Conservation (phyloP, 37 sponge, comb jelly and placozoan species). For the Ephydatia muelleri region DNA sequence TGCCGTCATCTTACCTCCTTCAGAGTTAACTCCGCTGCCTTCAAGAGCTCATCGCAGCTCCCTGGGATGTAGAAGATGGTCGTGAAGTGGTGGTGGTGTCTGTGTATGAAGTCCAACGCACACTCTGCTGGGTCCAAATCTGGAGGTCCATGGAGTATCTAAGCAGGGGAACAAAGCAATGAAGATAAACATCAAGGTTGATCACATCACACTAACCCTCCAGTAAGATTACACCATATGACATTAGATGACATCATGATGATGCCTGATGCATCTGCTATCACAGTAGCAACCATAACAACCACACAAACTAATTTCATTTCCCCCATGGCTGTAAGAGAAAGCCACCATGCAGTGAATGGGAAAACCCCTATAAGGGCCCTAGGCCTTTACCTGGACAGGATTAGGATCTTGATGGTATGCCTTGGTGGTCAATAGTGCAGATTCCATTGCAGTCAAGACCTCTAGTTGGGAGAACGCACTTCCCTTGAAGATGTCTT, state of each 20-base stretch:
- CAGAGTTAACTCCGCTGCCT: slow-evolving; percentile 27
- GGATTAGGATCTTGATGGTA: slow-evolving; percentile 6
- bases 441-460: slow-evolving; percentile 21
- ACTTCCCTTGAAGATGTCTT: background rate
- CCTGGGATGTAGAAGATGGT: slow-evolving; percentile 43
- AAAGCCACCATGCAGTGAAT: background rate
- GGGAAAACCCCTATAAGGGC: background rate
- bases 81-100: slow-evolving; percentile 22
- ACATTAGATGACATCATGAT: too few relatives aligned
- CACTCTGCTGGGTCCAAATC: slow-evolving; percentile 31
- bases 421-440: background rate
- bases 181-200: background rate
- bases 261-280: too few relatives aligned
- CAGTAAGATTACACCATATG: too few relatives aligned
- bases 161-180: background rate
- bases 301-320: too few relatives aligned
- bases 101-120: slow-evolving; percentile 44
- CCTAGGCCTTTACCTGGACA: slow-evolving; percentile 6
- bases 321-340: too few relatives aligned
- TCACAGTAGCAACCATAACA: too few relatives aligned
- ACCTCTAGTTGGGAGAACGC: slow-evolving; percentile 41
- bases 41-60: slow-evolving; percentile 20
- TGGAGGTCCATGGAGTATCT: slow-evolving; percentile 47
- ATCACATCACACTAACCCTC: background rate
- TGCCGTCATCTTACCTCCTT: slow-evolving; percentile 7